A percentile compares a stretch with the other conserved stretches of the same genome.
phyloP scores from a whole-genome alignment of 2,888 invertebrate genomes.

The Seira ritae region DNA sequence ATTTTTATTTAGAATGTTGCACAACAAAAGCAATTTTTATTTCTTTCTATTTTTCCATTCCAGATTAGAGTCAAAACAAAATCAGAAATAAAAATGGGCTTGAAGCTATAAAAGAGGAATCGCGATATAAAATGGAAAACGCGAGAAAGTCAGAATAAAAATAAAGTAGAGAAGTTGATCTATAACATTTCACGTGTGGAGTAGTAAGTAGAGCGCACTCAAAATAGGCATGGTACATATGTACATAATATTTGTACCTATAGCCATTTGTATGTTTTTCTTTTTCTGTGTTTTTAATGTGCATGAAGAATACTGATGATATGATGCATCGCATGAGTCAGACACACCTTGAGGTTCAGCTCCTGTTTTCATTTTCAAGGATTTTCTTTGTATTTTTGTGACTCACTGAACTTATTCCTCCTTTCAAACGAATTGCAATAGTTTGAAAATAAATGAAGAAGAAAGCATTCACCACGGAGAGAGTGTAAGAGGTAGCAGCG shows the following conservation, averaged over 20 bases:
- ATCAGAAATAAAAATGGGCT: slow-evolving; percentile 55
- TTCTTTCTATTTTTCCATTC: slow-evolving; percentile 28
- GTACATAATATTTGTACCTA: neutral
- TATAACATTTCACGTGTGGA: neutral
- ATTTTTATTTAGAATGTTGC: slow-evolving; percentile 7
- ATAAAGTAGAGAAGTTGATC: neutral
- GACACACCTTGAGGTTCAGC: slow-evolving; percentile 18
- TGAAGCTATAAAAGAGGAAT: slow-evolving; percentile 39
- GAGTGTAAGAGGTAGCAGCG: neutral
- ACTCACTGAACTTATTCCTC: neutral
- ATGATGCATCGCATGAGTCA: neutral
- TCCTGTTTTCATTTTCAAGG: neutral
- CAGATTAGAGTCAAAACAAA: slow-evolving; percentile 50
- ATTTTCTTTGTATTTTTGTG: neutral
- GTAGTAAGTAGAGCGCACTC: neutral
- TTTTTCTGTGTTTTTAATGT: neutral
- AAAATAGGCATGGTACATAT: neutral
- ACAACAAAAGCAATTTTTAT: slow-evolving; percentile 28
- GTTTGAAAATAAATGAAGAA: slow-evolving; percentile 28
- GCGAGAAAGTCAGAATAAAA: slow-evolving; percentile 9
- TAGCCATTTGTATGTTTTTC: too few species aligned
- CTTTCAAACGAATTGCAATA: slow-evolving; percentile 19
- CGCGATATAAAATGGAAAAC: slow-evolving; percentile 19
- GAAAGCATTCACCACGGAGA: slow-evolving; percentile 6
- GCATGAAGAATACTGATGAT: neutral